Evolutionary conservation across 2,888 invertebrate species (phyloP).

Genomic region (Neelides folsomi): DNA sequence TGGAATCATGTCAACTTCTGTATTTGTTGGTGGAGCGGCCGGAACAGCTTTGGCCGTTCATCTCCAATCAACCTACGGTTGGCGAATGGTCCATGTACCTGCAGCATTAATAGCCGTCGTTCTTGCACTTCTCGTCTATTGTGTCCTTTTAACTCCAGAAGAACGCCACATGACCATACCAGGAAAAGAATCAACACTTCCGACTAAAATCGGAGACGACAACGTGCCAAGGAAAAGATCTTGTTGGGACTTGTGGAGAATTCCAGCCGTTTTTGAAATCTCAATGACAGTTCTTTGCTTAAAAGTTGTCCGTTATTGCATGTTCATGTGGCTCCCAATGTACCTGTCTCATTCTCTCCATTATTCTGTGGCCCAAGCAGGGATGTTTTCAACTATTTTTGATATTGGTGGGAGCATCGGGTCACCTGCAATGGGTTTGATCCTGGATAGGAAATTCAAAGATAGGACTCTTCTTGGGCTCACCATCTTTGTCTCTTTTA

Average conservation of each 20-base stretch:
- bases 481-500: slow-evolving; percentile 35
- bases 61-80: slow-evolving; percentile 37
- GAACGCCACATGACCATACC: slow-evolving; percentile 24
- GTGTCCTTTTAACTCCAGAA: slow-evolving; percentile 23
- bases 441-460: slow-evolving; percentile 38
- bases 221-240: slow-evolving; percentile 5
- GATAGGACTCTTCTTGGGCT: slow-evolving; percentile 37
- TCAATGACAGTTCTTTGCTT: slow-evolving; percentile 40
- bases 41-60: slow-evolving; percentile 40
- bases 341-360: slow-evolving; percentile 38
- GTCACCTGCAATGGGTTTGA: slow-evolving; percentile 38
- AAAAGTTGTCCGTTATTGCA: slow-evolving; percentile 41
- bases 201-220: slow-evolving; percentile 9
- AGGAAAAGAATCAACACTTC: slow-evolving; percentile 18
- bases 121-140: slow-evolving; percentile 33
- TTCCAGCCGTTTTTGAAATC: slow-evolving; percentile 38
- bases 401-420: slow-evolving; percentile 42
- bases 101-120: slow-evolving; percentile 37
- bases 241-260: slow-evolving; percentile 36
- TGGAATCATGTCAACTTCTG: slow-evolving; percentile 41
- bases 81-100: slow-evolving; percentile 38
- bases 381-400: slow-evolving; percentile 40
- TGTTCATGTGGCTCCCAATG: slow-evolving; percentile 43
- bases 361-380: slow-evolving; percentile 38
- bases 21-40: slow-evolving; percentile 40